Conservation (phyloP, 2,113 vertebrate genomes). For the Parotia lawesii region DNA sequence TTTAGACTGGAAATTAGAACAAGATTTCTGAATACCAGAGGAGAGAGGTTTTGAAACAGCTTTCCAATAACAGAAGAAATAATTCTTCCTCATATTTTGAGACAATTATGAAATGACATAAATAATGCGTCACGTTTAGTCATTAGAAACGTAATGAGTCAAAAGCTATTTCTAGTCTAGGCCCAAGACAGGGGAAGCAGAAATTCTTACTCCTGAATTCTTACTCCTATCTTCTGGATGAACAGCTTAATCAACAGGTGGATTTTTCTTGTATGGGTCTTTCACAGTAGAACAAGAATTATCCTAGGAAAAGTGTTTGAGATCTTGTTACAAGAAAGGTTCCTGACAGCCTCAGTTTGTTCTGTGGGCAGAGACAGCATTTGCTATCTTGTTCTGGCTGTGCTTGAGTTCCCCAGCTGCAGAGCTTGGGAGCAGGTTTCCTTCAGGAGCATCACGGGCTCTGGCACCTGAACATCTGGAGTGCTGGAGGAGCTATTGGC, state of each 20-base stretch:
- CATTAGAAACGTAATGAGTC: background rate
- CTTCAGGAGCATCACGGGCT: rapidly evolving
- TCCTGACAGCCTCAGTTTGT: background rate
- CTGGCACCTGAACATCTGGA: background rate
- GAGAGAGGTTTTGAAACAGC: background rate
- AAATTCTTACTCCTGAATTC: background rate
- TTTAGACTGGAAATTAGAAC: background rate
- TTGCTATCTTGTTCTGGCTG: background rate
- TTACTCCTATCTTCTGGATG: background rate
- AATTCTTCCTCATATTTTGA: background rate
- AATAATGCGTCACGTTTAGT: background rate
- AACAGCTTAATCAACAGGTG: background rate
- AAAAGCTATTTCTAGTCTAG: background rate
- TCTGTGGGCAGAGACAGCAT: background rate
- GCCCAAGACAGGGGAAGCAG: background rate
- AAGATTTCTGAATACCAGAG: background rate
- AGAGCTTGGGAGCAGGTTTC: background rate
- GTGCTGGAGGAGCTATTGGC: background rate
- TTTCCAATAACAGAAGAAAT: background rate
- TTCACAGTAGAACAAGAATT: background rate
- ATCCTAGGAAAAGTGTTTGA: background rate
- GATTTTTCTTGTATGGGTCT: background rate
- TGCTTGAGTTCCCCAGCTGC: background rate
- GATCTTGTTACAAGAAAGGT: background rate
- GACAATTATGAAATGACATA: background rate